phyloP scores from a whole-genome alignment of 1,140 invertebrate species.

The Prorops nasuta region DNA sequence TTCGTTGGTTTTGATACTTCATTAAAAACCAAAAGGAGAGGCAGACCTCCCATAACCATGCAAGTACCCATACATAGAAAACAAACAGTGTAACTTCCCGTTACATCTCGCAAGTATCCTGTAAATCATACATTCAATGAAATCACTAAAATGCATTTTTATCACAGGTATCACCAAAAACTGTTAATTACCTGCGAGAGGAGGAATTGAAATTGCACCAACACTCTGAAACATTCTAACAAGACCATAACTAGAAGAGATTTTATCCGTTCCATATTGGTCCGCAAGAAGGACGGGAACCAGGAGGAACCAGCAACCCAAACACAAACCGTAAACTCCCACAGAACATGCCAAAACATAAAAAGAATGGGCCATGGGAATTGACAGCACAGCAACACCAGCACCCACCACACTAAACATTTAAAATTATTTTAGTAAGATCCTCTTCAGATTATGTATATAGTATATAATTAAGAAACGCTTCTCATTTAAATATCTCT shows the following conservation, averaged over 20 bases:
- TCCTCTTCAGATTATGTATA: background rate
- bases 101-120: constrained; percentile 67
- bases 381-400: constrained; percentile 64
- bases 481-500: background rate
- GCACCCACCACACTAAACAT: constrained; percentile 64
- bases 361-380: constrained; percentile 66
- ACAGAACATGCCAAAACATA: constrained; percentile 61
- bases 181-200: constrained; percentile 61
- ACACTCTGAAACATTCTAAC: constrained; percentile 74
- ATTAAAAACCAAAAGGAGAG: constrained; percentile 59
- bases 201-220: constrained; percentile 71
- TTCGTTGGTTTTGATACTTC: constrained; percentile 52
- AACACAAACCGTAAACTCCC: constrained; percentile 68
- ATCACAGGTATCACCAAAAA: background rate
- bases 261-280: constrained; percentile 69
- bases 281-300: constrained; percentile 72
- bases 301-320: constrained; percentile 73
- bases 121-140: constrained; percentile 19
- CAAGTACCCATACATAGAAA: constrained; percentile 76
- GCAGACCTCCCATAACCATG: constrained; percentile 69
- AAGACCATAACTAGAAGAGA: constrained; percentile 72
- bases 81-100: constrained; percentile 68
- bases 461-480: constrained; percentile 2
- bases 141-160: background rate
- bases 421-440: background rate